These are phyloP conservation scores for Hydrolagus affinis DNA, from an alignment of 2,113 vertebrate genomes.

Conservation along the genomic window DNA sequence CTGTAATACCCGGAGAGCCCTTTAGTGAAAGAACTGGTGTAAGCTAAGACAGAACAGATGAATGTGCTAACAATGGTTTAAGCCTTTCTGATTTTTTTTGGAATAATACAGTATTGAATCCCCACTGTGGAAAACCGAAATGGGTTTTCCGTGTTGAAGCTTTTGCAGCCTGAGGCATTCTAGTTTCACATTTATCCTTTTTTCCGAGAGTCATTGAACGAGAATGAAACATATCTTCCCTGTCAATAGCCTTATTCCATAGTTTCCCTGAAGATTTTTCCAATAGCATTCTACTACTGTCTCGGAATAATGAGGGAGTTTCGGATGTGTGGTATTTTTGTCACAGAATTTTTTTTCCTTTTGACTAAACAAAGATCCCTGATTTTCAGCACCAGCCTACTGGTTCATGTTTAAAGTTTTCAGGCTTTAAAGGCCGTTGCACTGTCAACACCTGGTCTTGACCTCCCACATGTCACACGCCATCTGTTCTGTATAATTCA, in stretches of 20 bases:
- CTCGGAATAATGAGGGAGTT: neutral
- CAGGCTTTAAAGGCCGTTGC: neutral
- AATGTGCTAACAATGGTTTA: neutral
- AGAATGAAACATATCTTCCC: slow-evolving; percentile 17
- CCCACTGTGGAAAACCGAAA: slow-evolving; percentile 28
- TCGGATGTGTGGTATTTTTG: neutral
- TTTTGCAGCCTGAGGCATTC: neutral
- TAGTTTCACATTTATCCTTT: neutral
- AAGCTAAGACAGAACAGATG: neutral
- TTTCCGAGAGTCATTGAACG: neutral
- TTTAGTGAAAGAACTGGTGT: neutral
- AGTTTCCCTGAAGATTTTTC: neutral
- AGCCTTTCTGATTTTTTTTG: slow-evolving; percentile 31
- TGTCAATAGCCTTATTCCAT: neutral
- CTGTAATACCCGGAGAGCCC: too few relatives aligned
- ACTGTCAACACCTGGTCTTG: slow-evolving; percentile 2
- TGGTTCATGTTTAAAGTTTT: slow-evolving; percentile 15
- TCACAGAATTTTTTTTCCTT: neutral
- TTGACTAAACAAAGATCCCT: slow-evolving; percentile 2
- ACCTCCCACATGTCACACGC: slow-evolving; percentile 2
- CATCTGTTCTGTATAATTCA: slow-evolving; percentile 26
- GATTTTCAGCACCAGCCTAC: slow-evolving; percentile 5
- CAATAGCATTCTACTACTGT: neutral
- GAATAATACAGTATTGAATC: slow-evolving; percentile 26
- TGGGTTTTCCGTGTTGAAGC: slow-evolving; percentile 36